Evolutionary conservation across 2,888 invertebrate species (phyloP).

Genomic region (Clusia tigrina): DNA sequence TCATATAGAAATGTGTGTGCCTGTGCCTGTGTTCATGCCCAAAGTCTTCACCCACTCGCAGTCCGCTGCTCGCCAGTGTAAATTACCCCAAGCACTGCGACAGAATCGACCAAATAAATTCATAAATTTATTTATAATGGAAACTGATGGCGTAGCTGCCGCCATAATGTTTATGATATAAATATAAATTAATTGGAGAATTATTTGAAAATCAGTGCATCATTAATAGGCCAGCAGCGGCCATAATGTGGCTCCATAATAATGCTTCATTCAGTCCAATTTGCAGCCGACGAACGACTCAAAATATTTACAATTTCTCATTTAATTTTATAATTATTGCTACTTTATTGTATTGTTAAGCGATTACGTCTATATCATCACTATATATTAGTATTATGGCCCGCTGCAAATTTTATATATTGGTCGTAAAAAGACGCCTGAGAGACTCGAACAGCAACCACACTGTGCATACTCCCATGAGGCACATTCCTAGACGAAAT

Average conservation of each 20-base stretch:
- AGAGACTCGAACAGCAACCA: too few relatives aligned
- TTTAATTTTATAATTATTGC: constrained; percentile 61
- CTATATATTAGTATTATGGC: constrained; percentile 12
- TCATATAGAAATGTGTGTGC: too few relatives aligned
- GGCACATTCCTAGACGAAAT: too few relatives aligned
- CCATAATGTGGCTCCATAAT: constrained; percentile 26
- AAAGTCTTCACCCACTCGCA: too few relatives aligned
- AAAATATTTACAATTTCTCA: constrained; percentile 37
- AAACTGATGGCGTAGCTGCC: background rate
- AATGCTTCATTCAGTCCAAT: constrained; percentile 39
- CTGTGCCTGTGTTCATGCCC: too few relatives aligned
- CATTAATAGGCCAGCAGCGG: constrained; percentile 1
- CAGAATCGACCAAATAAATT: background rate
- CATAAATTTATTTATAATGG: background rate
- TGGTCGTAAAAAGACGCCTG: too few relatives aligned
- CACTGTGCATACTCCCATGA: too few relatives aligned
- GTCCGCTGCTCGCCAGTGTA: too few relatives aligned
- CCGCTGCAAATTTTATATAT: background rate
- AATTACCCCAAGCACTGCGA: background rate
- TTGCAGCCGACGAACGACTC: background rate
- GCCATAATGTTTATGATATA: constrained; percentile 5
- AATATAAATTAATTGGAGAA: constrained; percentile 12
- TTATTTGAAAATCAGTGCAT: constrained; percentile 8
- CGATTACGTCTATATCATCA: constrained; percentile 50
- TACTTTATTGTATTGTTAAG: constrained; percentile 63